phyloP scores from a whole-genome alignment of 1,140 invertebrate species.

The Drosophila fuyamai region DNA sequence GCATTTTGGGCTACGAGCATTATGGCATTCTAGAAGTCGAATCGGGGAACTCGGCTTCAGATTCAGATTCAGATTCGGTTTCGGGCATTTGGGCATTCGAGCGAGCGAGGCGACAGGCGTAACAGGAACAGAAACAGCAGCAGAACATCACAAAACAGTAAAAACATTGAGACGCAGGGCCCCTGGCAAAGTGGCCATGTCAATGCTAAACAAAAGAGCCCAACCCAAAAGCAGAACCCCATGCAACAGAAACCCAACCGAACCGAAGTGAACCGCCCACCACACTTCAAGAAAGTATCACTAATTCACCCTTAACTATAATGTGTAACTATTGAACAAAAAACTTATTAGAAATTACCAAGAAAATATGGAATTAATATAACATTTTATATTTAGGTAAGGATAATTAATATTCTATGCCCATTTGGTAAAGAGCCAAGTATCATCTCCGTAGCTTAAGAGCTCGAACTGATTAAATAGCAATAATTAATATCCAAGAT shows the following conservation, averaged over 20 bases:
- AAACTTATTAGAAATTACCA: too few species aligned
- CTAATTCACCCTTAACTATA: background rate
- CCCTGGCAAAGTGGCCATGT: slow-evolving; percentile 82
- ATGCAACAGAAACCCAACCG: background rate
- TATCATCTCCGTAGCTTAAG: too few species aligned
- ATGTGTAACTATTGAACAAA: too few species aligned
- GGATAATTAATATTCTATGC: too few species aligned
- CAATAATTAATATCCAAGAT: too few species aligned
- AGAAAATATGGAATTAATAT: too few species aligned
- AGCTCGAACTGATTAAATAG: too few species aligned
- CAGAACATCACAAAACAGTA: slow-evolving; percentile 68
- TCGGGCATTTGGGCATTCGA: slow-evolving; percentile 14
- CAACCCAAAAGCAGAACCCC: slow-evolving; percentile 29
- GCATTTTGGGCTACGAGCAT: slow-evolving; percentile 18
- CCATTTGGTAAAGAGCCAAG: too few species aligned
- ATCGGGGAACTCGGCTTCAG: background rate
- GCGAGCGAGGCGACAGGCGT: slow-evolving; percentile 39
- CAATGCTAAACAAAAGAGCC: slow-evolving; percentile 81
- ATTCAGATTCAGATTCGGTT: background rate
- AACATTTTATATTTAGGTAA: too few species aligned
- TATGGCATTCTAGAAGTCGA: slow-evolving; percentile 25
- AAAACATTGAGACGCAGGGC: slow-evolving; percentile 73
- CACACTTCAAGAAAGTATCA: slow-evolving; percentile 20
- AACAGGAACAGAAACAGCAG: slow-evolving; percentile 54
- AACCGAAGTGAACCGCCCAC: slow-evolving; percentile 21